Conservation (phyloP, 2,113 vertebrate genomes). For the Albula goreensis region DNA sequence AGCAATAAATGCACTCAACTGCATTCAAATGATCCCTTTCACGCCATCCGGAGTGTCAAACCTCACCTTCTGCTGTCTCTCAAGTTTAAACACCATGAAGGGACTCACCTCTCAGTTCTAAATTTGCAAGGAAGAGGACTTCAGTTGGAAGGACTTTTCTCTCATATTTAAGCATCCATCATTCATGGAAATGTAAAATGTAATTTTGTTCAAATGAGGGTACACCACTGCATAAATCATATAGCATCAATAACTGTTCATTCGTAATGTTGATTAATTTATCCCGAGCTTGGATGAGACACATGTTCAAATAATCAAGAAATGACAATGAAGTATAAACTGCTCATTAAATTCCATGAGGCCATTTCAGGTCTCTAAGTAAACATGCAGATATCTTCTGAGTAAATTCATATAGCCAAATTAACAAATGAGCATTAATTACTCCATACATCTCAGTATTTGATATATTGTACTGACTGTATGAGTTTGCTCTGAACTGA, state of each 20-base stretch:
- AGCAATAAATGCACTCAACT: not conserved
- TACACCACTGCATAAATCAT: not conserved
- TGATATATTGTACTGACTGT: not conserved
- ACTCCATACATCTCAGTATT: not conserved
- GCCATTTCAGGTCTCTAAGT: not conserved
- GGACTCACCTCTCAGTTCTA: not conserved
- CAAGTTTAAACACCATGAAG: not conserved
- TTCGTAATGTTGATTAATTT: not conserved
- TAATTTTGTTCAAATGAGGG: not conserved
- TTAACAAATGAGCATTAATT: not conserved
- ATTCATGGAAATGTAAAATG: not conserved
- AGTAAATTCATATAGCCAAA: not conserved
- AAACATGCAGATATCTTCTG: not conserved
- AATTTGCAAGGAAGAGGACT: not conserved
- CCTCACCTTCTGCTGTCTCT: not conserved
- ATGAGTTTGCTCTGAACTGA: not conserved
- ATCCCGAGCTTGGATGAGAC: not conserved
- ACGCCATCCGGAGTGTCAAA: not conserved
- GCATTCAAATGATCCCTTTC: conserved; percentile 4
- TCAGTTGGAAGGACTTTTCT: not conserved
- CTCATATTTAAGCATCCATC: not conserved
- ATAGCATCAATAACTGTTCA: not conserved
- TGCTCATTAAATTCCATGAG: not conserved
- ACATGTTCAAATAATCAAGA: not conserved
- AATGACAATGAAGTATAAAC: not conserved